Conservation (phyloP, 2,113 vertebrate species). For the Sphaerodactylus townsendi region DNA sequence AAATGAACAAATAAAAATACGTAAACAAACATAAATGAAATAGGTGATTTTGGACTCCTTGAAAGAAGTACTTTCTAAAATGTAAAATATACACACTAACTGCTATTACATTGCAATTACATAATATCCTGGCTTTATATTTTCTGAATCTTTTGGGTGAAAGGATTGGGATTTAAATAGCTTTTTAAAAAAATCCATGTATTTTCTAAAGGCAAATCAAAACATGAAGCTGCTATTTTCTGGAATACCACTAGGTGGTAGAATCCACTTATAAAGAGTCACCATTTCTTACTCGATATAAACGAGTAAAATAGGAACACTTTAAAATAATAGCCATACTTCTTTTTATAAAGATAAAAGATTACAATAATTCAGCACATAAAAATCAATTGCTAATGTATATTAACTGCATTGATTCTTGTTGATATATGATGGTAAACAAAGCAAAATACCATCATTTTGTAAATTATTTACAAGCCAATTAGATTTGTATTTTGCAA, state of each 20-base stretch:
- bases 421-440: background rate
- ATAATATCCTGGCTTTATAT: too few species aligned
- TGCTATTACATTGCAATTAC: background rate
- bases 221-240: conserved; percentile 39
- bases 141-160: too few species aligned
- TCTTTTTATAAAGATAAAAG: background rate
- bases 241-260: conserved; percentile 55
- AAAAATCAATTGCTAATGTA: background rate
- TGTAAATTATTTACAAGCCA: background rate
- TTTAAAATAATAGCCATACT: background rate
- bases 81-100: background rate
- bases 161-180: too few species aligned
- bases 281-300: fast-evolving
- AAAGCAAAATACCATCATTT: background rate
- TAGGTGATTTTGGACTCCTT: background rate
- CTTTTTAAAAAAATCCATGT: background rate
- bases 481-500: background rate
- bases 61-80: background rate
- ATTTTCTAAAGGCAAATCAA: background rate
- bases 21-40: background rate
- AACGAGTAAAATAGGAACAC: background rate
- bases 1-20: too few species aligned
- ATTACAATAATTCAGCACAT: background rate
- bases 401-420: background rate
- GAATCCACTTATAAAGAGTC: conserved; percentile 27